A percentile compares a stretch with the other conserved stretches of the same genome.
Conservation (phyloP, 2,888 invertebrate genomes). For the Cephus runcator region DNA sequence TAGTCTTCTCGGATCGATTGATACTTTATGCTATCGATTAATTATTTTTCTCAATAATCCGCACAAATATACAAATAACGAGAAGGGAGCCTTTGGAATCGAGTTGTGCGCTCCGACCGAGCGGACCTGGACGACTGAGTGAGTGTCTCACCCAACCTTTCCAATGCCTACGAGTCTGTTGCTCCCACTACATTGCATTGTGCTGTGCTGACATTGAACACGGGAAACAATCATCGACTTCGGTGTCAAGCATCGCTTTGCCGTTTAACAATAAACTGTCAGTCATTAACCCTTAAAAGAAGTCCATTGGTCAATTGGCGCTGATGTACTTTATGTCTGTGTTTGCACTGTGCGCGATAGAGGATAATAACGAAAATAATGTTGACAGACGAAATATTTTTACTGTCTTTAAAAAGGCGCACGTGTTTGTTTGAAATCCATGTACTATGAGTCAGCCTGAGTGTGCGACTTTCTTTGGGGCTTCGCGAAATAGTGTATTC, state of each 20-base stretch:
- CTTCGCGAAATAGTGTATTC: neutral
- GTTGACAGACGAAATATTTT: neutral
- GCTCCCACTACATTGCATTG: constrained; percentile 23
- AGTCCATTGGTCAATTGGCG: neutral
- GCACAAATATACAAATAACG: neutral
- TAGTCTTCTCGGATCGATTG: neutral
- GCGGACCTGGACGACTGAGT: constrained; percentile 53
- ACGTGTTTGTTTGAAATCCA: neutral
- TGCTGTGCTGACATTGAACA: constrained; percentile 20
- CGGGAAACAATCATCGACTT: constrained; percentile 5
- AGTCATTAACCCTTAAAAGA: neutral
- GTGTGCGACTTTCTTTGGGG: neutral
- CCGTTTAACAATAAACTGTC: neutral
- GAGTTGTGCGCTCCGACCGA: constrained; percentile 40
- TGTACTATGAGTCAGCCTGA: neutral
- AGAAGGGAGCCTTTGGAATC: constrained; percentile 4
- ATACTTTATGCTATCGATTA: no score
- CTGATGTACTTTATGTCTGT: neutral
- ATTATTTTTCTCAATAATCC: neutral
- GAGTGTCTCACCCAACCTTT: constrained; percentile 38
- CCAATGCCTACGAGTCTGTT: constrained; percentile 26
- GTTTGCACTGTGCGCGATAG: neutral
- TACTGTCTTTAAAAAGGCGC: neutral
- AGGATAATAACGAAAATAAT: neutral
- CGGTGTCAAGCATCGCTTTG: neutral